Conservation (phyloP, 2,888 invertebrate species). For the Dolichomitus sp. region DNA sequence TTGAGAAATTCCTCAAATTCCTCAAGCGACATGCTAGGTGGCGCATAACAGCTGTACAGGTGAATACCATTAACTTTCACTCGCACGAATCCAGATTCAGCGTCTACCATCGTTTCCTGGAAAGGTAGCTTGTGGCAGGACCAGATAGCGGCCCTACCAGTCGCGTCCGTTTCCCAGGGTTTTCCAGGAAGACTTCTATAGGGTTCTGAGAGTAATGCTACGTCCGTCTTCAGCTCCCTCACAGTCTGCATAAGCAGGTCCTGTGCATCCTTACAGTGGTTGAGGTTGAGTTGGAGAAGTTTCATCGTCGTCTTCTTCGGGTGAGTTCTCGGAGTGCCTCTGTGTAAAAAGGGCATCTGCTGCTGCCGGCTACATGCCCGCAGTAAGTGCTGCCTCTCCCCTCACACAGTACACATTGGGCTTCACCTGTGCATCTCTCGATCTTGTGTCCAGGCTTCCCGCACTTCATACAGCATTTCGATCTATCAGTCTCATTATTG, state of each 20-base stretch:
- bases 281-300: not conserved
- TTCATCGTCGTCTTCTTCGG: not conserved
- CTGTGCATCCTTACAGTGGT: not conserved
- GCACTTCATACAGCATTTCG: constrained; percentile 51
- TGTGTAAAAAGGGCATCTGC: too few species aligned
- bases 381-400: too few species aligned
- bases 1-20: not conserved
- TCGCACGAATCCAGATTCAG: constrained; percentile 40
- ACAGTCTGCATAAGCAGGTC: not conserved
- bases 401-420: not conserved
- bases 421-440: not conserved
- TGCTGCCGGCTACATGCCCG: too few species aligned
- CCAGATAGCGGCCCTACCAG: constrained; percentile 60
- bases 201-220: constrained; percentile 66
- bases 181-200: constrained; percentile 60
- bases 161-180: constrained; percentile 51
- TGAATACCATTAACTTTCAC: constrained; percentile 45
- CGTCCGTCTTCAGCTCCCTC: constrained; percentile 44
- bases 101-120: constrained; percentile 31
- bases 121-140: constrained; percentile 38
- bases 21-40: constrained; percentile 38
- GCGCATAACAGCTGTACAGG: constrained; percentile 63
- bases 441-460: constrained; percentile 58
- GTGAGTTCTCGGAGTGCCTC: not conserved
- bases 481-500: constrained; percentile 27